These are phyloP conservation scores for Dioctria linearis DNA, from an alignment of 2,888 invertebrate species.

Conservation along the genomic window DNA sequence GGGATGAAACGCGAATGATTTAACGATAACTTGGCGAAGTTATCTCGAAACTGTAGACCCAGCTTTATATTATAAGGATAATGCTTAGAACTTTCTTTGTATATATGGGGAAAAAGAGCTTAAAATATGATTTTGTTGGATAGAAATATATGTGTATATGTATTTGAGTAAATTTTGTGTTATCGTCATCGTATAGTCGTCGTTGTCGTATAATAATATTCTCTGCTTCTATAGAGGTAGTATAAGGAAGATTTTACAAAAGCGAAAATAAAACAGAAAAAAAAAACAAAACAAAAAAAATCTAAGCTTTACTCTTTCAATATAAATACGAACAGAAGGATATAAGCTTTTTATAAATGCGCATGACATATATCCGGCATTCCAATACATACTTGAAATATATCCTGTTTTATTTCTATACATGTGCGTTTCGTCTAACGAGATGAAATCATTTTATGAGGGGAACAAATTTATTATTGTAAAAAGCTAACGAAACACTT, in stretches of 20 bases:
- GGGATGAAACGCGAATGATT: constrained; percentile 64
- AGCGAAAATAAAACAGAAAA: no score
- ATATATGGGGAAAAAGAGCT: neutral
- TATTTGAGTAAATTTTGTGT: no score
- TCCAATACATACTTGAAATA: constrained; percentile 28
- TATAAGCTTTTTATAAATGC: constrained; percentile 42
- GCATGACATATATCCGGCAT: constrained; percentile 55
- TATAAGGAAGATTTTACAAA: constrained; percentile 6
- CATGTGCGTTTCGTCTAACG: constrained; percentile 1
- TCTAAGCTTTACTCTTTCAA: neutral
- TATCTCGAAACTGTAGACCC: constrained; percentile 54
- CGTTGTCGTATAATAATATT: neutral
- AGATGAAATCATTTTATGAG: constrained; percentile 44
- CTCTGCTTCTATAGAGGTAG: neutral
- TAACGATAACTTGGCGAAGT: constrained; percentile 58
- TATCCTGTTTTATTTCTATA: constrained; percentile 12
- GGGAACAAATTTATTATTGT: constrained; percentile 14
- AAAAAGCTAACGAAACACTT: constrained; percentile 2
- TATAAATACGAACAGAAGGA: constrained; percentile 7
- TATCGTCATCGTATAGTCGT: no score
- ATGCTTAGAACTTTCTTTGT: constrained; percentile 45
- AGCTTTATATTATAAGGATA: constrained; percentile 32
- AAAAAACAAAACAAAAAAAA: neutral
- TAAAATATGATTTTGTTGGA: constrained; percentile 9
- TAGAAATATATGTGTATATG: neutral